Percentiles rank a stretch among this genome's conserved stretches.
Evolutionary conservation across 2,888 invertebrate genomes (phyloP).

Genomic region (Heliconius hortense): DNA sequence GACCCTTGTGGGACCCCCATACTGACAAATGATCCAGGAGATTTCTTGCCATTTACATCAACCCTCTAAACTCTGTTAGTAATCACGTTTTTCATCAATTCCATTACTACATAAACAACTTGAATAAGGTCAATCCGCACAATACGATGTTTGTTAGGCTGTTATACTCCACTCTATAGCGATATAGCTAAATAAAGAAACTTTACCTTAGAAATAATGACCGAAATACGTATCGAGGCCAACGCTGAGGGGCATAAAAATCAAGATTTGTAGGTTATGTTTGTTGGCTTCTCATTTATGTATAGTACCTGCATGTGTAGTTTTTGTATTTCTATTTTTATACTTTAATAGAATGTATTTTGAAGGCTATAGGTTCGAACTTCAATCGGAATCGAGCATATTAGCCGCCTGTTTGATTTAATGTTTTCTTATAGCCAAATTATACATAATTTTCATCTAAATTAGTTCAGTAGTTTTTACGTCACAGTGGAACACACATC

Average conservation of each 20-base stretch:
- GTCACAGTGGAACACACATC: too few relatives aligned
- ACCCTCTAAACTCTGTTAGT: too few relatives aligned
- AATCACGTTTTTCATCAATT: background rate
- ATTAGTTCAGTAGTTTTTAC: too few relatives aligned
- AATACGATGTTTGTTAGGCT: background rate
- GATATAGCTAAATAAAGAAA: constrained; percentile 23
- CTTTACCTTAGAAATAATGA: constrained; percentile 31
- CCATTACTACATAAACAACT: background rate
- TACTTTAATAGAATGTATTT: background rate
- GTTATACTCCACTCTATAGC: background rate
- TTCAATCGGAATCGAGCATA: background rate
- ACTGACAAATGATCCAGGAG: too few relatives aligned
- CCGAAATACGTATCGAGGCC: constrained; percentile 34
- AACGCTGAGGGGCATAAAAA: constrained; percentile 23
- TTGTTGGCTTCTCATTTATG: background rate
- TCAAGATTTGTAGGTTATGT: constrained; percentile 29
- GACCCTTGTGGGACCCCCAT: too few relatives aligned
- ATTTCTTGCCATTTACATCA: too few relatives aligned
- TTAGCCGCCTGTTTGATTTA: too few relatives aligned
- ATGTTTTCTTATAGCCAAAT: too few relatives aligned
- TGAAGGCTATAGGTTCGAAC: background rate
- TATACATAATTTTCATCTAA: background rate
- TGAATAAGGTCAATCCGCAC: background rate
- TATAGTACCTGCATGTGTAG: background rate
- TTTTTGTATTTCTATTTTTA: background rate